phyloP scores from a whole-genome alignment of 2,888 invertebrate genomes.

The Latrodectus hesperus region DNA sequence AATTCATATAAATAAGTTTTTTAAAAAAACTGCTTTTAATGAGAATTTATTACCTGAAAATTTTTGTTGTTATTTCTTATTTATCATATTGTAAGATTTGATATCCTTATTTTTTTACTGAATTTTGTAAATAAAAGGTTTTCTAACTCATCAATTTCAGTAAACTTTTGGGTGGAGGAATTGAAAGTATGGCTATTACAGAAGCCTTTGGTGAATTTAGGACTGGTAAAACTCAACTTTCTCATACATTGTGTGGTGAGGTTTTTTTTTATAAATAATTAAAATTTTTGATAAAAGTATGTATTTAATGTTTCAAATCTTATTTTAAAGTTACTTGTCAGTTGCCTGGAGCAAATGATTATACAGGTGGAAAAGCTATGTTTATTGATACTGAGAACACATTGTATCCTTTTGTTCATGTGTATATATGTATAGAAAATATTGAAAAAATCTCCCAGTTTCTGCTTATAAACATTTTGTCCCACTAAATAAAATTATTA shows the following conservation, averaged over 20 bases:
- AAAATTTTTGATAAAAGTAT: too few species aligned
- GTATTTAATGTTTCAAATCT: neutral
- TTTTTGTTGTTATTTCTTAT: too few species aligned
- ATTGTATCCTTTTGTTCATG: slow-evolving; percentile 79
- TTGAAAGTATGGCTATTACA: slow-evolving; percentile 89
- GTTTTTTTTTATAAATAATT: neutral
- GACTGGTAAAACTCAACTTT: slow-evolving; percentile 87
- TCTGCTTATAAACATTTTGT: too few species aligned
- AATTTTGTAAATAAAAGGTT: too few species aligned
- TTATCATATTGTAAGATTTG: too few species aligned
- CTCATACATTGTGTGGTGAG: slow-evolving; percentile 83
- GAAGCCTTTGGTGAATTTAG: slow-evolving; percentile 89
- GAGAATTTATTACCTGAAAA: too few species aligned
- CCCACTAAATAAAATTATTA: neutral
- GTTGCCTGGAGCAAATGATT: slow-evolving; percentile 82
- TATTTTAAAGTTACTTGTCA: slow-evolving; percentile 81
- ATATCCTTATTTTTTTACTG: too few species aligned
- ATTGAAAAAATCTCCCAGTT: too few species aligned
- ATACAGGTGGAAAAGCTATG: slow-evolving; percentile 86
- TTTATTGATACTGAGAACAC: slow-evolving; percentile 89
- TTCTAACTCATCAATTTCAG: slow-evolving; percentile 75
- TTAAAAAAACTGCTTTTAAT: too few species aligned
- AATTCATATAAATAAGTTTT: too few species aligned
- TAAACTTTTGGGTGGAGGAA: slow-evolving; percentile 84
- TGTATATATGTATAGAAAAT: neutral